Evolutionary conservation across 2,113 vertebrate genomes (phyloP).

Genomic region (Megaceryle maxima): DNA sequence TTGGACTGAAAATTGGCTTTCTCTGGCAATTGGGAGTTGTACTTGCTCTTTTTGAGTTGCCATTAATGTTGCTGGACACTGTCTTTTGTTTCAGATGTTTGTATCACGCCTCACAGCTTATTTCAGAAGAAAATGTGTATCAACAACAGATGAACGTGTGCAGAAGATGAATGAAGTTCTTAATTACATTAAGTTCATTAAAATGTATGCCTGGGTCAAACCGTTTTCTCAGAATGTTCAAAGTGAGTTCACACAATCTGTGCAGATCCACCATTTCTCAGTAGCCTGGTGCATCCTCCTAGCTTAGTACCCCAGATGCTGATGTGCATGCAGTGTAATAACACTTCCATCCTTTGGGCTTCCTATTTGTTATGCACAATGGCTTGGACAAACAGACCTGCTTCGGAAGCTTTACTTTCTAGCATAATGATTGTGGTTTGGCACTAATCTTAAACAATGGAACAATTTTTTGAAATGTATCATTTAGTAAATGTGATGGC

Average conservation of each 20-base stretch:
- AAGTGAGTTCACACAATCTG: slow-evolving; percentile 75
- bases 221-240: slow-evolving; percentile 88
- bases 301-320: neutral
- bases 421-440: neutral
- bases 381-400: neutral
- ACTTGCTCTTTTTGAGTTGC: neutral
- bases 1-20: neutral
- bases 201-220: slow-evolving; percentile 97
- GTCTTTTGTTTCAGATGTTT: slow-evolving; percentile 84
- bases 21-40: neutral
- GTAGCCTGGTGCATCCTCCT: neutral
- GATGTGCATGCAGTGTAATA: rapidly evolving
- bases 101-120: slow-evolving; percentile 89
- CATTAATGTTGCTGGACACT: neutral
- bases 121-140: slow-evolving; percentile 88
- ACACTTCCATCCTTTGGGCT: neutral
- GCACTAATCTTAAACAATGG: neutral
- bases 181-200: slow-evolving; percentile 93
- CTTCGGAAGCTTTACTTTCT: neutral
- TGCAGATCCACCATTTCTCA: neutral
- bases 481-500: neutral
- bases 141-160: slow-evolving; percentile 88
- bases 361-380: neutral
- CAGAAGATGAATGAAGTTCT: slow-evolving; percentile 97
- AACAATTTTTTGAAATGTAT: neutral